Conservation (phyloP, 2,797 vertebrate species). For the Acanthurus leucopareius region DNA sequence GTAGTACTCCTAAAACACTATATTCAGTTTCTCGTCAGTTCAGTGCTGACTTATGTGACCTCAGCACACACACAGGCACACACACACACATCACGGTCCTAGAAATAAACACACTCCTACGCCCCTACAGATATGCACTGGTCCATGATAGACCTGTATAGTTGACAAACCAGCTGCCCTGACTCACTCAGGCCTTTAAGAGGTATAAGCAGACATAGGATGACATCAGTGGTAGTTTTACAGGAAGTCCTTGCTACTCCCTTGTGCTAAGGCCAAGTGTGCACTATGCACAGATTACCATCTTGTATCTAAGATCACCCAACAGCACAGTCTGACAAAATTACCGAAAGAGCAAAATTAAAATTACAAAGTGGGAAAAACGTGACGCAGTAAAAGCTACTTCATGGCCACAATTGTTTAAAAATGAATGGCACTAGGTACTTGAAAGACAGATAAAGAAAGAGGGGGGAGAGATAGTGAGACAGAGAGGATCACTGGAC, state of each 20-base stretch:
- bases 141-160: conserved; percentile 38
- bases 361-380: conserved; percentile 29
- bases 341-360: conserved; percentile 15
- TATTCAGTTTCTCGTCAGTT: conserved; percentile 63
- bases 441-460: conserved; percentile 2
- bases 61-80: not conserved
- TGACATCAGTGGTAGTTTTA: conserved; percentile 71
- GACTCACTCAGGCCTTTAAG: conserved; percentile 64
- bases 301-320: conserved; percentile 27
- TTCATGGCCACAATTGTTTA: conserved; percentile 5
- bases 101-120: conserved; percentile 67
- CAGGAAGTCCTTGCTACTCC: conserved; percentile 63
- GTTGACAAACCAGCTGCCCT: conserved; percentile 53
- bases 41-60: conserved; percentile 40
- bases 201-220: conserved; percentile 68
- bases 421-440: not conserved
- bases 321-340: conserved; percentile 17
- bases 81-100: conserved; percentile 19
- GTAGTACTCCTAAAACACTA: conserved; percentile 70
- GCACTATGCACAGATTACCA: conserved; percentile 14
- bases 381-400: conserved; percentile 22
- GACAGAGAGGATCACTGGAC: conserved; percentile 26
- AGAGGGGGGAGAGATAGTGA: conserved; percentile 5
- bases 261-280: conserved; percentile 49
- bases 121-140: conserved; percentile 37